phyloP scores from a whole-genome alignment of 2,888 invertebrate species.

The Lithosia quadra region DNA sequence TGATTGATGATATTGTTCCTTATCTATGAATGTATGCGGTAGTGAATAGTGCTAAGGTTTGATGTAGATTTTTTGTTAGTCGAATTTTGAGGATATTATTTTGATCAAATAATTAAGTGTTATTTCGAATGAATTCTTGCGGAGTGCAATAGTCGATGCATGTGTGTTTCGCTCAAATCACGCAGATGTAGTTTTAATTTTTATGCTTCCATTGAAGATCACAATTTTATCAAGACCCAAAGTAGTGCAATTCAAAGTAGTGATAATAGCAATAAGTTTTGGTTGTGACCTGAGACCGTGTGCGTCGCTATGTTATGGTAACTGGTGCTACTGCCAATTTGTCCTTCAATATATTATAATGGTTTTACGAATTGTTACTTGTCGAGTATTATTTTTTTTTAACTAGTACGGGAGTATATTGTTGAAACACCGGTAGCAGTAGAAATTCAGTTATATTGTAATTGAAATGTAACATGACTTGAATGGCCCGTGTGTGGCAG shows the following conservation, averaged over 20 bases:
- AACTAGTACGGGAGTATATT: constrained; percentile 75
- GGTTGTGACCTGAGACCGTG: constrained; percentile 81
- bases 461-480: constrained; percentile 83
- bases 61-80: constrained; percentile 86
- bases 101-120: constrained; percentile 80
- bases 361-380: constrained; percentile 81
- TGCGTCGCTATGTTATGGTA: constrained; percentile 69
- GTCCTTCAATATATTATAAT: constrained; percentile 67
- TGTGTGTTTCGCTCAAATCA: constrained; percentile 75
- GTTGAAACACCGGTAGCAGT: constrained; percentile 75
- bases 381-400: constrained; percentile 82
- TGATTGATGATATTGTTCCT: constrained; percentile 85
- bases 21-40: constrained; percentile 86
- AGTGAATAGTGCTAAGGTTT: constrained; percentile 86
- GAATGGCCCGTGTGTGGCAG: constrained; percentile 38
- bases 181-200: constrained; percentile 64
- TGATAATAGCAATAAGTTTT: constrained; percentile 86
- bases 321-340: constrained; percentile 79
- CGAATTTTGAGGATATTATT: constrained; percentile 81
- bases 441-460: constrained; percentile 81
- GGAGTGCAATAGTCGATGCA: constrained; percentile 74
- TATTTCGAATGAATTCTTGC: constrained; percentile 73
- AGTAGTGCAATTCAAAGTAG: constrained; percentile 83
- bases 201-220: constrained; percentile 72
- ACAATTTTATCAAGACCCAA: constrained; percentile 73